These are phyloP conservation scores for Osmerus eperlanus DNA, from an alignment of 2,113 vertebrate species.

Conservation along the genomic window DNA sequence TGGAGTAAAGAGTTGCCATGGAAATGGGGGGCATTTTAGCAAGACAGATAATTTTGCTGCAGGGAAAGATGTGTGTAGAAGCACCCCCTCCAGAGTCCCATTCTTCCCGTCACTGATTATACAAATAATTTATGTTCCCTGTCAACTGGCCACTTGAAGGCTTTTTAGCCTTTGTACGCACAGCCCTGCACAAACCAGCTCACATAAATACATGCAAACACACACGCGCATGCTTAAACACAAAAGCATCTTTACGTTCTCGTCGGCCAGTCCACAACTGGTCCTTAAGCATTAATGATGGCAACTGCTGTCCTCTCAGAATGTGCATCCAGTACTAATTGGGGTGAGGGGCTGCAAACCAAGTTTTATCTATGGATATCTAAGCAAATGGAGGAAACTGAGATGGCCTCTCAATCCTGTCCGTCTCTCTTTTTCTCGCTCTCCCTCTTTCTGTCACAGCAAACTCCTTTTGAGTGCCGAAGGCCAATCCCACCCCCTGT, in stretches of 20 bases:
- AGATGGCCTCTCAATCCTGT: neutral
- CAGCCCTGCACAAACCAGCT: neutral
- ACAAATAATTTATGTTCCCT: slow-evolving; percentile 7
- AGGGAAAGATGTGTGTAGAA: slow-evolving; percentile 8
- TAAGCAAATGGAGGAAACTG: no score
- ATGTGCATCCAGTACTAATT: no score
- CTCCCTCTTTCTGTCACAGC: neutral
- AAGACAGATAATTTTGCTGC: slow-evolving; percentile 22
- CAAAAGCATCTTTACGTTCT: no score
- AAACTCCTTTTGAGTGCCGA: neutral
- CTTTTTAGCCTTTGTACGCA: neutral
- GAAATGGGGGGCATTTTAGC: slow-evolving; percentile 22
- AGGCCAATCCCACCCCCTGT: neutral
- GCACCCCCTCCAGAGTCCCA: neutral
- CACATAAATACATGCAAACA: neutral
- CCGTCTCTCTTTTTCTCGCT: neutral
- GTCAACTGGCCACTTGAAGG: slow-evolving; percentile 4
- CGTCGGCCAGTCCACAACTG: no score
- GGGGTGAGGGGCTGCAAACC: no score
- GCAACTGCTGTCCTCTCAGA: no score
- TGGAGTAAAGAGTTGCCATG: slow-evolving; percentile 10
- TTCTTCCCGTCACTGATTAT: slow-evolving; percentile 4
- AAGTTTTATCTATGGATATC: neutral
- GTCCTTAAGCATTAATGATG: no score
- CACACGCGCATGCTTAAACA: neutral